Conservation (phyloP, 2,797 vertebrate genomes). For the Acanthiza pusilla region DNA sequence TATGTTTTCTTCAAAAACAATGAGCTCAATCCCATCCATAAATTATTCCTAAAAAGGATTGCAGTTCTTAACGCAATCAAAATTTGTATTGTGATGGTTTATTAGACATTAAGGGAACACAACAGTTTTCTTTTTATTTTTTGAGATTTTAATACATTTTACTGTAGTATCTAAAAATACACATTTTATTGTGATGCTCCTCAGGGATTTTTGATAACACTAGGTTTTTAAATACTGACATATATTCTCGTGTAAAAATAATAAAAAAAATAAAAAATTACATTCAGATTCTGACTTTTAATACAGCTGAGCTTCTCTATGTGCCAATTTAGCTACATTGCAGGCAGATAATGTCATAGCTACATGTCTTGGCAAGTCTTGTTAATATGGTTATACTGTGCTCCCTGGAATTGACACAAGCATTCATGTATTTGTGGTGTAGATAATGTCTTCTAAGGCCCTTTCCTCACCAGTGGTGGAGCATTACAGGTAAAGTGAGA, state of each 20-base stretch:
- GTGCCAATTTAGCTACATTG: not conserved
- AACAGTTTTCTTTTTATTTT: not conserved
- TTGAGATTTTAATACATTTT: not conserved
- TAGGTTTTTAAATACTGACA: not conserved
- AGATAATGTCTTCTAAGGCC: constrained; percentile 89
- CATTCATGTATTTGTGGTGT: constrained; percentile 88
- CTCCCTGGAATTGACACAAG: constrained; percentile 74
- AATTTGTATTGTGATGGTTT: not conserved
- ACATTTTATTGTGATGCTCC: not conserved
- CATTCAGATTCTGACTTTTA: not conserved
- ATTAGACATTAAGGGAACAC: not conserved
- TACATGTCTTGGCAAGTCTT: constrained; percentile 35
- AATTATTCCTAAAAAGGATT: not conserved
- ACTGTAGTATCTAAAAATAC: not conserved
- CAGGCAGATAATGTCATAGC: not conserved
- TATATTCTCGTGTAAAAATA: not conserved
- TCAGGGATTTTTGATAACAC: not conserved
- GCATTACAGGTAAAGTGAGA: constrained; percentile 83
- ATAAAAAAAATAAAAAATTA: not conserved
- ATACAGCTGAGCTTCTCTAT: not conserved
- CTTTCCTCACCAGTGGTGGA: constrained; percentile 83
- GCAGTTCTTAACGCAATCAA: not conserved
- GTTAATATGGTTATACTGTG: constrained; percentile 43
- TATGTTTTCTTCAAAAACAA: not conserved
- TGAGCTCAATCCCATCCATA: not conserved